Evolutionary conservation across 2,797 vertebrate genomes (phyloP).

Genomic region (Enoplosus armatus): DNA sequence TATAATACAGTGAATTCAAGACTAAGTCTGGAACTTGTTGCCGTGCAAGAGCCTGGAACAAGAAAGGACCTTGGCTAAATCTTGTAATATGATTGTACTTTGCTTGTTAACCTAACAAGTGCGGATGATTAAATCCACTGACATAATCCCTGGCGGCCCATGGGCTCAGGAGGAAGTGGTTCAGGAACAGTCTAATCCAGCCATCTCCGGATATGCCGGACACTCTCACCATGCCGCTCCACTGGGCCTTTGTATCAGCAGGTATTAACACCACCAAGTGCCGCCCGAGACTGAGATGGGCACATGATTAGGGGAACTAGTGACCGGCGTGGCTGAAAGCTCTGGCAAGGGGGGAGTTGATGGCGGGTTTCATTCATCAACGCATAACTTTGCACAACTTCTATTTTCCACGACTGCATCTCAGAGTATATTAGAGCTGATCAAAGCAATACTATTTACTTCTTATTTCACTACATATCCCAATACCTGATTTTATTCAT

Average conservation of each 20-base stretch:
- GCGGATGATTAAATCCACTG: constrained; percentile 83
- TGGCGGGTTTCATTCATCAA: constrained; percentile 54
- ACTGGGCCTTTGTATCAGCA: constrained; percentile 79
- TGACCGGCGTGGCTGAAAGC: constrained; percentile 51
- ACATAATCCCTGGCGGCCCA: constrained; percentile 83
- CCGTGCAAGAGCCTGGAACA: constrained; percentile 46
- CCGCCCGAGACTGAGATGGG: constrained; percentile 67
- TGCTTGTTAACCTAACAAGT: constrained; percentile 86
- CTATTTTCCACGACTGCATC: constrained; percentile 50
- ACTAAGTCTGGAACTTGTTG: constrained; percentile 11
- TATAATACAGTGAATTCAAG: background rate
- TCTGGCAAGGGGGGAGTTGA: constrained; percentile 8
- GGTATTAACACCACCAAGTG: constrained; percentile 84
- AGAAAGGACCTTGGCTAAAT: constrained; percentile 52
- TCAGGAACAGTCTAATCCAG: constrained; percentile 85
- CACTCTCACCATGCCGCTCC: constrained; percentile 74
- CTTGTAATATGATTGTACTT: constrained; percentile 76
- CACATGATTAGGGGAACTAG: constrained; percentile 64
- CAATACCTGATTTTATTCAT: background rate
- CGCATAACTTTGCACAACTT: constrained; percentile 56
- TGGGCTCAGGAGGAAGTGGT: constrained; percentile 79
- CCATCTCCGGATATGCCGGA: constrained; percentile 80
- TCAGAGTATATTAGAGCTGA: background rate
- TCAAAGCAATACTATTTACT: constrained; percentile 34
- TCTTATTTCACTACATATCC: background rate